Evolutionary conservation across 2,888 invertebrate genomes (phyloP), one percentile per base, ranked within the genome.

Genomic region (Pristionchus mayeri): DNA sequence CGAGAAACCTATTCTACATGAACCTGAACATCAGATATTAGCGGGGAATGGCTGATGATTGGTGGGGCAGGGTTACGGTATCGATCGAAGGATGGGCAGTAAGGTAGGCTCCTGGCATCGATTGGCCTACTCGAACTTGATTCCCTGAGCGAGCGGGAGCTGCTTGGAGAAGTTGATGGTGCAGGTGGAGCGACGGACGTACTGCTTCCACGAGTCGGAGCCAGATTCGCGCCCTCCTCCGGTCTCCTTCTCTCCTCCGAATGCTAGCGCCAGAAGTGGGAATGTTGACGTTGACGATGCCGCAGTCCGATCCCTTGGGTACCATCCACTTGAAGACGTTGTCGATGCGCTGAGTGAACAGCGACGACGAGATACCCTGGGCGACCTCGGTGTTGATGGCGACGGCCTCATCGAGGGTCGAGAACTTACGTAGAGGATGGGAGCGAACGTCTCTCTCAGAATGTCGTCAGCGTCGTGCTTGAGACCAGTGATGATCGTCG

Each of bases 261-360:
- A 99, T 1, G 98, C 99, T 99, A 21, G 98, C 99, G 86, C 99
- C 99, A 93, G 96, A 97, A 0, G 99, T 99, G 2, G 98, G 98
- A 91, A 99, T 98, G 94, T 99, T 99, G 13, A 99, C 96, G 93
- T 98, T 98, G 60, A 98, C 96, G 89, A 99, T 96, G 83, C 99
- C 99, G 94, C 98, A 99, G 94, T 99, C 99, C 0, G 98, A 98
- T 18, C 99, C 98, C 93, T 84, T 84, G 9, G 84, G 84, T 57
- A 94, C 94, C 85, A 94, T 93, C 94, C 94, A 94, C 88, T 97
- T 95, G 94, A 97, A 98, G 57, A 98, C 95, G 91, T 96, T 96
- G 21, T 95, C 95, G 84, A 98, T 94, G 93, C 96, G 96, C 93
- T 96, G 96, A 0, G 98, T 98, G 93, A 99, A 99, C n/a, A 99